Conservation (phyloP, 2,113 vertebrate species). For the Daubentonia madagascariensis region DNA sequence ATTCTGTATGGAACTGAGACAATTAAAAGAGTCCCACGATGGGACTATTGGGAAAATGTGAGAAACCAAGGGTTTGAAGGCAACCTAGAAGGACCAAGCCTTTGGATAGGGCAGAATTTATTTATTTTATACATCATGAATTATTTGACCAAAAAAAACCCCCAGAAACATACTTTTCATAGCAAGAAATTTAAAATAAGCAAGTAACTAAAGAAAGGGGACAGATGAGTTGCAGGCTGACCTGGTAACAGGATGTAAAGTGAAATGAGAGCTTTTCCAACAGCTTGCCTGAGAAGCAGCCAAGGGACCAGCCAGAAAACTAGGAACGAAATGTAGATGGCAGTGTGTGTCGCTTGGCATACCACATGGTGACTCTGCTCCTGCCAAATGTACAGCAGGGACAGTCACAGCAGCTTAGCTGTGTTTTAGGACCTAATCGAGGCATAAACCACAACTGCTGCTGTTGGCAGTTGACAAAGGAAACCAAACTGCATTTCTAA, state of each 20-base stretch:
- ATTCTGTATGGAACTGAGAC: background rate
- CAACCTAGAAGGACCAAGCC: background rate
- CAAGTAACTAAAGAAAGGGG: background rate
- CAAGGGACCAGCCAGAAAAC: slow-evolving; percentile 10
- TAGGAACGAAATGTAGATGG: background rate
- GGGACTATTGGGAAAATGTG: background rate
- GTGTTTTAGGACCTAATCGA: slow-evolving; percentile 34
- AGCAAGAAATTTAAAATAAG: background rate
- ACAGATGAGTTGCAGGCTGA: background rate
- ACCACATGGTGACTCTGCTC: background rate
- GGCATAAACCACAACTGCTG: background rate
- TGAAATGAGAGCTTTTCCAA: background rate
- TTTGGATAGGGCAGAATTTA: background rate
- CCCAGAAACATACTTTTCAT: background rate
- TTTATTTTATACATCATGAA: background rate
- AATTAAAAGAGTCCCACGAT: background rate
- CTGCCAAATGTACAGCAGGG: slow-evolving; percentile 47
- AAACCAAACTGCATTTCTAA: background rate
- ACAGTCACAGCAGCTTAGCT: slow-evolving; percentile 19
- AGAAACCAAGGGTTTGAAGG: background rate
- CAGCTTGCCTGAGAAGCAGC: slow-evolving; percentile 17
- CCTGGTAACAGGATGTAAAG: background rate
- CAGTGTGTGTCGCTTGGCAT: background rate
- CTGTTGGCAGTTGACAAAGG: background rate
- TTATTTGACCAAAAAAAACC: background rate